A percentile compares a stretch with the other conserved stretches of the same genome.
Conservation (phyloP, 1,140 invertebrate species). For the Halesus radiatus region DNA sequence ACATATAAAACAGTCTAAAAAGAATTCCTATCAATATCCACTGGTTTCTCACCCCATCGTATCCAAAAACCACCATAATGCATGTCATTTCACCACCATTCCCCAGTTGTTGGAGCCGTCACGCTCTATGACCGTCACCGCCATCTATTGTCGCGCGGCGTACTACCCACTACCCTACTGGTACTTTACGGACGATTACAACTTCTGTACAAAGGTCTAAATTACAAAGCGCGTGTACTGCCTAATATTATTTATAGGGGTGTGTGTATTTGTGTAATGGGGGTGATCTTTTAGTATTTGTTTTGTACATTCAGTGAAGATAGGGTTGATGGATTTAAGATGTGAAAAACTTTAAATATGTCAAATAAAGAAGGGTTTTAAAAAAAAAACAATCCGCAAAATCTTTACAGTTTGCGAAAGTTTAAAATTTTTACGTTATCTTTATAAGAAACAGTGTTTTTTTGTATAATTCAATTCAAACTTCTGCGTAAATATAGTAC, state of each 20-base stretch:
- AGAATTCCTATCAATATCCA: not conserved
- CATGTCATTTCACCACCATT: not conserved
- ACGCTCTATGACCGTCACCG: not conserved
- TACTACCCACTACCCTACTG: too few species aligned
- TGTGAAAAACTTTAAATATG: too few species aligned
- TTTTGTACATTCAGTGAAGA: not conserved
- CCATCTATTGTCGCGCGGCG: constrained; percentile 11
- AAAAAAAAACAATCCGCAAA: too few species aligned
- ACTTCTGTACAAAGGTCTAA: constrained; percentile 6
- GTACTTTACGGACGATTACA: constrained; percentile 5
- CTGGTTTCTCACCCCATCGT: not conserved
- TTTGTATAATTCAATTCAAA: too few species aligned
- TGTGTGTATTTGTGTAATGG: not conserved
- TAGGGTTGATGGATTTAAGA: too few species aligned
- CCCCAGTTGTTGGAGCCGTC: not conserved
- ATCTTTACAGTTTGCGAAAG: too few species aligned
- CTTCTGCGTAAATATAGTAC: too few species aligned
- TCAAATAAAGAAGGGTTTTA: too few species aligned
- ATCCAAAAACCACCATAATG: constrained; percentile 2
- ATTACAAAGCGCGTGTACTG: constrained; percentile 9
- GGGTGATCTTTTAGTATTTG: not conserved
- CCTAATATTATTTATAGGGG: not conserved
- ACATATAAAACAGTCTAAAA: too few species aligned
- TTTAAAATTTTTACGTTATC: too few species aligned
- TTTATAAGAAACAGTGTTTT: too few species aligned